A percentile compares a stretch with the other conserved stretches of the same genome.
phyloP scores from a whole-genome alignment of 2,113 vertebrate species.

The Romanogobio albipinnatus region DNA sequence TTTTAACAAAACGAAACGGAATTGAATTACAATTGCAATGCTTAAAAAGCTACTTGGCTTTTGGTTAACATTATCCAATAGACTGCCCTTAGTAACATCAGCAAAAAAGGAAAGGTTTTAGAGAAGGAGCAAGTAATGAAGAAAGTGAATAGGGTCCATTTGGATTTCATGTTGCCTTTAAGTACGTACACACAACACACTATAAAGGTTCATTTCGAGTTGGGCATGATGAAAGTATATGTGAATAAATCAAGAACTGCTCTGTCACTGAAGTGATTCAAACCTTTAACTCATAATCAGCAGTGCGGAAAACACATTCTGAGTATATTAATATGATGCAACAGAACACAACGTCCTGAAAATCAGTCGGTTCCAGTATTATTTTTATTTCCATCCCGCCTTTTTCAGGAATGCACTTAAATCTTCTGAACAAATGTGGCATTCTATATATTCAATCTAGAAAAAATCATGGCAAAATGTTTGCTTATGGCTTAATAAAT shows the following conservation, averaged over 20 bases:
- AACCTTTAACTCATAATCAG: neutral
- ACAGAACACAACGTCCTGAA: neutral
- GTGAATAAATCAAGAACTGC: neutral
- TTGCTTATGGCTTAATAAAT: neutral
- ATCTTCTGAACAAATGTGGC: neutral
- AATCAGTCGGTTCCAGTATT: neutral
- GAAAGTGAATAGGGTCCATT: neutral
- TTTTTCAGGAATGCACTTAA: neutral
- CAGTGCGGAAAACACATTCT: neutral
- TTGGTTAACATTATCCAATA: too few species aligned
- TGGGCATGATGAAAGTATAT: neutral
- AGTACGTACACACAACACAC: neutral
- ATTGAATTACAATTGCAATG: neutral
- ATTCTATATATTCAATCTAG: neutral
- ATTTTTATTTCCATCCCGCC: neutral
- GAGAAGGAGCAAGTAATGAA: neutral
- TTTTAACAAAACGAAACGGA: neutral
- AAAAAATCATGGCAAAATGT: neutral
- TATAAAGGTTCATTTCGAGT: neutral
- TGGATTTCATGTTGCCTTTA: neutral
- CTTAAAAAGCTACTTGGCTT: too few species aligned
- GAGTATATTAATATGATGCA: neutral
- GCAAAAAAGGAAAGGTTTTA: neutral
- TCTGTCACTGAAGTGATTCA: neutral
- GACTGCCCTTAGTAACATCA: neutral